Conservation (phyloP, 2,797 vertebrate genomes). For the Pipistrellus nathusii region DNA sequence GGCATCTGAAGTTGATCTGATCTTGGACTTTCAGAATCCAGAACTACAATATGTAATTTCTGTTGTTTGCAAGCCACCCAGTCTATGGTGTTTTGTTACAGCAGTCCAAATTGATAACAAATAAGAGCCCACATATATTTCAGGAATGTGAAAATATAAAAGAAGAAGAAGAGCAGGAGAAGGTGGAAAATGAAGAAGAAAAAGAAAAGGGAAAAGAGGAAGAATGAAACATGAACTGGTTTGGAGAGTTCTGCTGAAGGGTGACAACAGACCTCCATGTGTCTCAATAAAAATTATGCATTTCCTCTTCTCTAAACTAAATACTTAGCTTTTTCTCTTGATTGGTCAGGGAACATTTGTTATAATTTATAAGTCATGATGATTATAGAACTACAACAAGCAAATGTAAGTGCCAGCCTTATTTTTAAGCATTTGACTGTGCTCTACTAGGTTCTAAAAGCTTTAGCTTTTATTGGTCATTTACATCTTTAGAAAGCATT, state of each 20-base stretch:
- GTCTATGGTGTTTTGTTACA: not conserved
- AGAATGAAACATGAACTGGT: not conserved
- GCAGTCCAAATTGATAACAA: not conserved
- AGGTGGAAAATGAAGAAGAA: not conserved
- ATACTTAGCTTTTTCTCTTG: not conserved
- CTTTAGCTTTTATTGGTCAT: not conserved
- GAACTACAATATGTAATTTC: not conserved
- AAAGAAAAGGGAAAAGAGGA: not conserved
- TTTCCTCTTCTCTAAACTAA: not conserved
- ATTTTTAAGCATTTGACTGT: not conserved
- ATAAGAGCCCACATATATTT: not conserved
- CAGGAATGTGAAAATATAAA: not conserved
- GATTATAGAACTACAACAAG: not conserved
- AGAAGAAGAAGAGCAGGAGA: not conserved
- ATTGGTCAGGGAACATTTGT: not conserved
- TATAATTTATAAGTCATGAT: constrained; percentile 19
- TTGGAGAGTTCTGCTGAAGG: not conserved
- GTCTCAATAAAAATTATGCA: not conserved
- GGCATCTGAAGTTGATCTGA: not conserved
- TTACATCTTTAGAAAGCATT: not conserved
- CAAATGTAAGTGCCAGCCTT: not conserved
- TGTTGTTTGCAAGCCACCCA: not conserved
- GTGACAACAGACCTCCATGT: not conserved
- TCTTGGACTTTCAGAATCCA: not conserved
- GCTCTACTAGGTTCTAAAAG: not conserved